A percentile compares a stretch with the other conserved stretches of the same genome.
Evolutionary conservation across 2,113 vertebrate genomes (phyloP).

Genomic region (Corvus hawaiiensis): DNA sequence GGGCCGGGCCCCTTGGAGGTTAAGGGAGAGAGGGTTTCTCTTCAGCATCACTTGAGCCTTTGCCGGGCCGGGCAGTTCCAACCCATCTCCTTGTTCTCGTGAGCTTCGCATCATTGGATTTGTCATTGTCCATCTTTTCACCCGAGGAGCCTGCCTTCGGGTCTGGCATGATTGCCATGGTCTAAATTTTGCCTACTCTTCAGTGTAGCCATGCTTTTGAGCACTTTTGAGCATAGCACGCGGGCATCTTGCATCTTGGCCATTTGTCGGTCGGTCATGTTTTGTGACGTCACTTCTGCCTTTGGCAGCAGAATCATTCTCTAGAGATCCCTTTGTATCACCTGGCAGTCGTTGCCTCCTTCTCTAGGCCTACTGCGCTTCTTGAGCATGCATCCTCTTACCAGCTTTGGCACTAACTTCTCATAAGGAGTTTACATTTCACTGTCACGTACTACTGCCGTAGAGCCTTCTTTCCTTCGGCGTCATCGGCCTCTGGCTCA

Average conservation of each 20-base stretch:
- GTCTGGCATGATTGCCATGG: rapidly evolving
- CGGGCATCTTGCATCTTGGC: not conserved
- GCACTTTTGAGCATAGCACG: too few relatives aligned
- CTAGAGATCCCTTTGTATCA: too few relatives aligned
- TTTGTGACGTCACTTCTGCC: not conserved
- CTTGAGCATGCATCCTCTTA: not conserved
- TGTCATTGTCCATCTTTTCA: not conserved
- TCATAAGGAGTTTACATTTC: not conserved
- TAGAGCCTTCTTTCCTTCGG: not conserved
- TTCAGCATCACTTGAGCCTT: not conserved
- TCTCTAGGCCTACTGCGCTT: too few relatives aligned
- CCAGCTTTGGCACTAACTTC: not conserved
- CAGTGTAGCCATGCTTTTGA: not conserved
- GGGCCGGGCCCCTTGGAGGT: not conserved
- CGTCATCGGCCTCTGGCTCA: not conserved
- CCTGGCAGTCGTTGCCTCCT: not conserved
- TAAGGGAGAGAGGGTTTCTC: not conserved
- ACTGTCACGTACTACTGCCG: rapidly evolving
- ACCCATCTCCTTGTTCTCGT: not conserved
- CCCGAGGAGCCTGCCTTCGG: rapidly evolving
- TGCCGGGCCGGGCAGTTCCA: not conserved
- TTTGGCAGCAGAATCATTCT: rapidly evolving
- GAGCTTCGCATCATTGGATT: not conserved
- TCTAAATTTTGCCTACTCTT: not conserved
- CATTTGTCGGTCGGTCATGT: not conserved